Base-by-base conservation (phyloP, 1,140 invertebrate genomes). In the Aphaenogaster ashmeadi region DNA sequence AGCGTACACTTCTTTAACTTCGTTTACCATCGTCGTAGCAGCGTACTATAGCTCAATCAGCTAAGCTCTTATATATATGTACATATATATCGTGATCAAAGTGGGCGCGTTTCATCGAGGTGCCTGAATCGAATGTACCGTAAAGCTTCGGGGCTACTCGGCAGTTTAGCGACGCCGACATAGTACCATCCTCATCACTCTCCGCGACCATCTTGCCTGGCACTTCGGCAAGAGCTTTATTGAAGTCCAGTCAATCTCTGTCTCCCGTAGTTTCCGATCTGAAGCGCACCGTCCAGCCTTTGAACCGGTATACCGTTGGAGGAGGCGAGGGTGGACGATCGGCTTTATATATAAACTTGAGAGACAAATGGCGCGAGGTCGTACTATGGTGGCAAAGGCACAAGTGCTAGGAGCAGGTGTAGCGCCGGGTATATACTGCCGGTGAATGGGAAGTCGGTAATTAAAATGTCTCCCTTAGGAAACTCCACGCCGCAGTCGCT, bases 401-500 rank as follows among this genome's bases (percentile, higher is more conserved):
- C 89, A 92, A 91, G 81, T 92, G 92, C 85, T 77, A 84, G 88
- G 72, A 91, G 89, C 93, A 94, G 93, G 92, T 94, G 93, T 93
- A 93, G 92, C 89, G 71, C 74, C 66, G 87, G 89, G 90, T 89
- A 88, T 93, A 90, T 90, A 92, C 89, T 84, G 81, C 77, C 58
- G 89, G 74, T 86, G 90, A 94, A 91, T 90, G 89, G 91, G 79
- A 81, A 84, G 86, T 64, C 88, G 91, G 93, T 94, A 94, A 94
- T 94, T 94, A 94, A 94, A 94, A 94, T 91, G 93, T 93, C 91
- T 93, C 91, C 91, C 90, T 89, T 84, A 93, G 88, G 89, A 91
- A 91, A 92, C 86, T 92, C 64, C 75, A 21, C 9, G 50, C 41
- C 56, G 56, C 52, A 21, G 5, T 47, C 36, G 85, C 83, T 77